Base-by-base conservation (phyloP, 1,140 invertebrate genomes). In the Drosophila ficusphila region DNA sequence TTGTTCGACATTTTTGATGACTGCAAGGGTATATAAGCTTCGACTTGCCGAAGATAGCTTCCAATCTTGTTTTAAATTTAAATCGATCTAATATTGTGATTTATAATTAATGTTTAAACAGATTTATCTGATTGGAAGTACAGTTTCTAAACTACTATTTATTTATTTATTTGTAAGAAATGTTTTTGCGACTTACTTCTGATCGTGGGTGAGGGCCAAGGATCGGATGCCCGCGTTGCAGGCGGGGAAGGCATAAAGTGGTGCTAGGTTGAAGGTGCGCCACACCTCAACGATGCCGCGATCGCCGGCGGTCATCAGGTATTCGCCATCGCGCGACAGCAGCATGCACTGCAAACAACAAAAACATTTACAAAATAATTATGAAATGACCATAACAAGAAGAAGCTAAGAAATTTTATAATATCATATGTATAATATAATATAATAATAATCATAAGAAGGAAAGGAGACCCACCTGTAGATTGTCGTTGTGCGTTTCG, bases 281-380 rank as follows among this genome's bases (percentile, higher is more conserved):
- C 98, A 99, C 39, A 99, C 98, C 93, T 99, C 97, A 62, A 99
- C 98, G 56, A 99, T 97, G 62, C 98, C 98, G 91, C 96, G 97
- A 89, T 99, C 98, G 6, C 98, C 98, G 52, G 97, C 98, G 71
- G 97, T 98, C 94, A 99, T 96, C 90, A 99, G 93, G 92, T 99
- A 99, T 93, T 99, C 98, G 38, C 99, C 99, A 93, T 99, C 99
- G 54, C 98, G 96, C 76, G 97, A 99, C 76, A 99, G 91, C 77
- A 97, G 93, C 92, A 99, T 94, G 92, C 97, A 98, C 97, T 99
- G 91, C 92, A 53, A 49, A 82, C 60, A 48, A 42, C 5, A 41
- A 14, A 31, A 9, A 16, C 0, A 9, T 1, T 4, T 7, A 2
- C 11, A 9, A 3, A 12, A 14, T 25, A 44, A 8, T 42, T 5